These are phyloP conservation scores for Myocastor coypus DNA, from an alignment of 2,113 vertebrate species.

Conservation along the genomic window DNA sequence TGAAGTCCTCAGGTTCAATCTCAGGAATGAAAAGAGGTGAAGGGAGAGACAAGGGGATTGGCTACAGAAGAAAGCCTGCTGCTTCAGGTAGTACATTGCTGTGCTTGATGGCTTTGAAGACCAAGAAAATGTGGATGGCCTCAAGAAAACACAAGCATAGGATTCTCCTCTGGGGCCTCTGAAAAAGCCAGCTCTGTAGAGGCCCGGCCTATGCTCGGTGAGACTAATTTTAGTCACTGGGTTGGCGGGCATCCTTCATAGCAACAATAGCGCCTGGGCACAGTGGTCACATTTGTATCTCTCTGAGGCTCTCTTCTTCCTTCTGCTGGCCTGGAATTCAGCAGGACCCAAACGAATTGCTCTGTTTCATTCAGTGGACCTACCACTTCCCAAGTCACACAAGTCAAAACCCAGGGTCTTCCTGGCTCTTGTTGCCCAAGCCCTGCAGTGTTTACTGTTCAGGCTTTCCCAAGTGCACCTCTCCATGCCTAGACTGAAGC, in stretches of 20 bases:
- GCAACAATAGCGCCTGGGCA: not conserved
- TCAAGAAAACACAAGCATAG: not conserved
- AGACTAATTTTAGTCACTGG: not conserved
- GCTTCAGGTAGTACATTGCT: not conserved
- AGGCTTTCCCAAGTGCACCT: not conserved
- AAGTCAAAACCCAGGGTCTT: not conserved
- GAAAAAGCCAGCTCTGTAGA: not conserved
- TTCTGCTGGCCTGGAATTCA: not conserved
- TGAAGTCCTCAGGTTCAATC: not conserved
- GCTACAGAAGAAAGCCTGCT: not conserved
- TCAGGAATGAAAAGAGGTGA: not conserved
- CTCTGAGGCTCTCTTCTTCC: not conserved
- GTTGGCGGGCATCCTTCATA: not conserved
- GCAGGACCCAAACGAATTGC: not conserved
- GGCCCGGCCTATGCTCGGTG: not conserved
- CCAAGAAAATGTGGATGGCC: not conserved
- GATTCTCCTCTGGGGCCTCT: not conserved
- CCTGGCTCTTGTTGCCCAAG: not conserved
- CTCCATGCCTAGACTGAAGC: not conserved
- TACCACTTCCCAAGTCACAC: not conserved
- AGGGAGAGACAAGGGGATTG: not conserved
- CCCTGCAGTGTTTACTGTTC: not conserved
- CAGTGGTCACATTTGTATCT: not conserved
- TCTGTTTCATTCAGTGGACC: not conserved
- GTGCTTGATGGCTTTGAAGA: not conserved